Evolutionary conservation across 2,888 invertebrate species (phyloP), one percentile per base, ranked within the genome.

Genomic region (Lycophotia porphyrea): DNA sequence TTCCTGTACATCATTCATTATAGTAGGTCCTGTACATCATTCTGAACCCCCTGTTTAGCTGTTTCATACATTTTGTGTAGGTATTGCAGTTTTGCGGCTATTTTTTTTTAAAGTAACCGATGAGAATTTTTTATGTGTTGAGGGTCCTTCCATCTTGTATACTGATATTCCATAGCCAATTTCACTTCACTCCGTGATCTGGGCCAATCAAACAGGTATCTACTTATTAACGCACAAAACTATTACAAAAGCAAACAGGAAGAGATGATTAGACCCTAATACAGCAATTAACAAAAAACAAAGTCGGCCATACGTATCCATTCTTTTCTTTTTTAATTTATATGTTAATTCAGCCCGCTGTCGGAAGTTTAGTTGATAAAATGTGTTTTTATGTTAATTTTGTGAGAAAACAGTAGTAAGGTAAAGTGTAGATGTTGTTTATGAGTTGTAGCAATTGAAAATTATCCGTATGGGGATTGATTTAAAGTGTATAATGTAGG

Each of bases 181-280:
- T 61, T 18, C 42, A 21, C 24, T 36, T 7, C 69, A 64, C 36
- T 21, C 18, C 21, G 34, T 39, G 60, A 82, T 77, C 64, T 63
- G 18, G 85, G 82, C 61, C 60, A 27, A 82, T 82, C 34, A 49
- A 78, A 77, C 78, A 74, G 52, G 69, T 60, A 70, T 65, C 36
- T 60, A 42, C 58, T 27, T 42, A 47, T 77, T 72, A 78, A 63
- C 71, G 64, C 70, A 47, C 24, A 34, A 58, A 34, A 65, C 31
- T 49, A 80, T 80, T 88, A 87, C 72, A 82, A 80, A 84, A 82
- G 58, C 72, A 81, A 88, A 84, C 87, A 88, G 87, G 87, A 87
- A 87, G 65, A 76, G 36, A 75, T 81, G 76, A 88, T 88, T 81
- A 80, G 39, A 84, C 75, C 79, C 60, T 79, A 88, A 87, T 78